Percentiles rank a stretch among this genome's conserved stretches.
phyloP scores from a whole-genome alignment of 2,797 vertebrate species.

The Xenentodon cancila region DNA sequence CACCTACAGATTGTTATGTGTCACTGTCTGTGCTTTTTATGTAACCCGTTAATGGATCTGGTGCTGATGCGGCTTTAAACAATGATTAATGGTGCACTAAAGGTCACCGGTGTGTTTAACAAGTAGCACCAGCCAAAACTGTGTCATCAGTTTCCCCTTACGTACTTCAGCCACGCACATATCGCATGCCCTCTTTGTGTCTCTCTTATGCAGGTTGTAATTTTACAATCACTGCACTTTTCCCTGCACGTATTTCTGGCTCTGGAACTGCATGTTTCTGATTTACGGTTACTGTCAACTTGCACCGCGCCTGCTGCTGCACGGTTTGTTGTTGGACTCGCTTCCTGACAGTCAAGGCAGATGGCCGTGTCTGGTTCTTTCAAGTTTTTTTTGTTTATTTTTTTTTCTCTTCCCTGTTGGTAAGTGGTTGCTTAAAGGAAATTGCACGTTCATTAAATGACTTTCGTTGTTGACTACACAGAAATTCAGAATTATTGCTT shows the following conservation, averaged over 20 bases:
- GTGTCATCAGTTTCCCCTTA: constrained; percentile 26
- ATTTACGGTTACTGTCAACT: neutral
- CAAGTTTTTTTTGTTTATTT: neutral
- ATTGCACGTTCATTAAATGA: neutral
- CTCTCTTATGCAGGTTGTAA: neutral
- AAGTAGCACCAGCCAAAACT: constrained; percentile 22
- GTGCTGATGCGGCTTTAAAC: constrained; percentile 51
- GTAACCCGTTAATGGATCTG: constrained; percentile 55
- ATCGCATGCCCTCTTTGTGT: neutral
- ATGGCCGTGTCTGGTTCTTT: neutral
- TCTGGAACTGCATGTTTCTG: neutral
- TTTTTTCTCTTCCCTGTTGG: neutral
- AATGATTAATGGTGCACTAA: constrained; percentile 47
- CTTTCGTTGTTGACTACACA: too few species aligned
- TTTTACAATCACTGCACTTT: neutral
- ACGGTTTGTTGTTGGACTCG: neutral
- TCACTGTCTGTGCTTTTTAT: constrained; percentile 41
- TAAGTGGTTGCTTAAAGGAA: neutral
- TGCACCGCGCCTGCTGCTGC: neutral
- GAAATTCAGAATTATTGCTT: too few species aligned
- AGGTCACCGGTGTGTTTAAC: constrained; percentile 41
- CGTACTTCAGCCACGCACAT: constrained; percentile 4
- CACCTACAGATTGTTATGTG: neutral
- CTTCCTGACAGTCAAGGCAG: neutral
- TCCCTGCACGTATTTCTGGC: neutral